phyloP scores from a whole-genome alignment of 2,113 vertebrate species.

The Nothocercus julius region DNA sequence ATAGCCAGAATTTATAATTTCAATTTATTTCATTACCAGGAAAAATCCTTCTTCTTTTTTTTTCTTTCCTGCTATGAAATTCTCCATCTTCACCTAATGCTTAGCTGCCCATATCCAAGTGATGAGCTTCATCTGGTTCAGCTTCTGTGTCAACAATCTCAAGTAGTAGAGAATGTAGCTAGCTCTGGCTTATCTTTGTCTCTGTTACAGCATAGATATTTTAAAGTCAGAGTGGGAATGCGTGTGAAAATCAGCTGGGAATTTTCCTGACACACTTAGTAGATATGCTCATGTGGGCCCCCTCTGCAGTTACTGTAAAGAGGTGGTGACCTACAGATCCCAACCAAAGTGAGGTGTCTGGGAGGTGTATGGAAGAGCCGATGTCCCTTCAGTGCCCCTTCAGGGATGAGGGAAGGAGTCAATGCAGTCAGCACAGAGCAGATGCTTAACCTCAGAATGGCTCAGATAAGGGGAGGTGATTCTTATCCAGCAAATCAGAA shows the following conservation, averaged over 20 bases:
- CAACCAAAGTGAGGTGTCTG: too few species aligned
- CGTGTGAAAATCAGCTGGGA: not conserved
- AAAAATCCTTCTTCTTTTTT: not conserved
- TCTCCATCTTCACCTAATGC: not conserved
- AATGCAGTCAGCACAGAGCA: not conserved
- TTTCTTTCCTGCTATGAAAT: not conserved
- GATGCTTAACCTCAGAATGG: accelerated
- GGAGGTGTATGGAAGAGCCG: not conserved
- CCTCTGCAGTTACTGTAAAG: not conserved
- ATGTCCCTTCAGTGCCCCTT: not conserved
- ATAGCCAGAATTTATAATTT: not conserved
- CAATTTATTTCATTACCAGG: not conserved
- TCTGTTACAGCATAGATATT: not conserved
- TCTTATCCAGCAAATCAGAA: not conserved
- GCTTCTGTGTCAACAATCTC: not conserved
- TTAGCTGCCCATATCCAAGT: not conserved
- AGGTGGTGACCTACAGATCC: not conserved
- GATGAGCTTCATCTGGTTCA: accelerated
- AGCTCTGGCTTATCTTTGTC: not conserved
- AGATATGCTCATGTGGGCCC: not conserved
- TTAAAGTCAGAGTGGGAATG: not conserved
- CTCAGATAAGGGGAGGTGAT: not conserved
- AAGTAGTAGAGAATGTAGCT: not conserved
- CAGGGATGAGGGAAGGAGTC: not conserved
- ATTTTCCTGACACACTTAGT: not conserved